A percentile compares a stretch with the other conserved stretches of the same genome.
Evolutionary conservation across 2,888 invertebrate species (phyloP).

Genomic region (Mesorhabditis sp.): DNA sequence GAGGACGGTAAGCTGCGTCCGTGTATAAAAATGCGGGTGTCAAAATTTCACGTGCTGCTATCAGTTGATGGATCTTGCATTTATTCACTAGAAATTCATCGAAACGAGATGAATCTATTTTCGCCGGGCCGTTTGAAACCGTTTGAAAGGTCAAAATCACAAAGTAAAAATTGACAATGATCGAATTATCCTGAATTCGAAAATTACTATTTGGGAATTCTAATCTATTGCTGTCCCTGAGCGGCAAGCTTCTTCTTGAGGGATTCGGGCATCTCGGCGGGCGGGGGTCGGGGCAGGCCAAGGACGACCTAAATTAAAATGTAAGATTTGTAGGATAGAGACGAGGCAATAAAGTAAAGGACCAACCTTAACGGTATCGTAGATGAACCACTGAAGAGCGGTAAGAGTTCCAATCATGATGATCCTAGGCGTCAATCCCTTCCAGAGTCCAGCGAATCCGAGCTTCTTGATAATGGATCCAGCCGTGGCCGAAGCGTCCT

Average conservation of each 20-base stretch:
- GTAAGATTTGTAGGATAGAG: not conserved
- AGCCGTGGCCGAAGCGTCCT: constrained; percentile 76
- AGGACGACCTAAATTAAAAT: constrained; percentile 54
- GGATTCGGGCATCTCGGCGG: constrained; percentile 90
- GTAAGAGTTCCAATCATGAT: constrained; percentile 89
- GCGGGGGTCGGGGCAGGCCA: constrained; percentile 87
- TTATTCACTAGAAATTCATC: too few relatives aligned
- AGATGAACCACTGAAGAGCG: constrained; percentile 88
- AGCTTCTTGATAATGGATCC: constrained; percentile 72
- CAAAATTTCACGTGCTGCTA: too few relatives aligned
- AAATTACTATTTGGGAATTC: not conserved
- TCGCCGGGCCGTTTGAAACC: too few relatives aligned
- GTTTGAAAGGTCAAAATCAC: too few relatives aligned
- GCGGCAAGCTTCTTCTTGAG: constrained; percentile 71
- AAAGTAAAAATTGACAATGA: too few relatives aligned
- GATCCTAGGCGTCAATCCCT: constrained; percentile 78
- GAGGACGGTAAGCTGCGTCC: too few relatives aligned
- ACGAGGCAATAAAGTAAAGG: not conserved
- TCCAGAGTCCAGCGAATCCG: constrained; percentile 75
- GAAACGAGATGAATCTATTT: too few relatives aligned
- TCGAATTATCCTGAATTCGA: not conserved
- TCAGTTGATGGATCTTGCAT: too few relatives aligned
- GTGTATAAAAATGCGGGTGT: too few relatives aligned
- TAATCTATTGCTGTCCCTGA: constrained; percentile 28
- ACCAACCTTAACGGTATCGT: constrained; percentile 76